A percentile compares a stretch with the other conserved stretches of the same genome.
These are phyloP conservation scores for Tyrannus savana DNA, from an alignment of 2,113 vertebrate species.

Conservation along the genomic window DNA sequence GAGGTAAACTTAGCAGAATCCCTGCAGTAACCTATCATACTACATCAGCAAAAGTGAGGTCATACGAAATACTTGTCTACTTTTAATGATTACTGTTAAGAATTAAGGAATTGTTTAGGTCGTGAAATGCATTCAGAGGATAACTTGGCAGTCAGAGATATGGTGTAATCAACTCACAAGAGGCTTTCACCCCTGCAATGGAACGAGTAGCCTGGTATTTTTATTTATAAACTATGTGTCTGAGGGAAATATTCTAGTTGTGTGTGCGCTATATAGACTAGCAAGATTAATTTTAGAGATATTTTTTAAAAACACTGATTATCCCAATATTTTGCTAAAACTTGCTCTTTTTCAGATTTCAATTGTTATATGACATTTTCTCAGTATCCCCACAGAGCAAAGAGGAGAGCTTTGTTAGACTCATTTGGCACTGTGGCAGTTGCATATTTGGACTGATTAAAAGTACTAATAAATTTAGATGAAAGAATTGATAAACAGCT, in stretches of 20 bases:
- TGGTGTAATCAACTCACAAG: neutral
- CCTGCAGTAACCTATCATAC: neutral
- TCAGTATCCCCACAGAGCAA: neutral
- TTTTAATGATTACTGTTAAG: neutral
- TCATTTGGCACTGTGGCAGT: neutral
- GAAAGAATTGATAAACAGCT: constrained; percentile 31
- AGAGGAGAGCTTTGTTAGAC: neutral
- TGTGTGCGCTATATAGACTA: neutral
- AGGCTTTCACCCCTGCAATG: neutral
- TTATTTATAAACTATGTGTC: neutral
- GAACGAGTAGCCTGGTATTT: neutral
- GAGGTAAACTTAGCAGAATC: neutral
- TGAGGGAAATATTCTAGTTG: neutral
- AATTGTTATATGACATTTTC: neutral
- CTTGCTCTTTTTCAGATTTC: neutral
- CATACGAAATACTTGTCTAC: neutral
- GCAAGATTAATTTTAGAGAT: neutral
- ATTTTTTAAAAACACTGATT: neutral
- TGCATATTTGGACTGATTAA: neutral
- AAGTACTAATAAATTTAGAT: constrained; percentile 28
- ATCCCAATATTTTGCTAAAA: neutral
- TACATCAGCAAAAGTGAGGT: neutral
- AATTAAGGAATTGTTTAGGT: neutral
- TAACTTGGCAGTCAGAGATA: neutral
- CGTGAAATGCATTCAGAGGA: neutral